A percentile compares a stretch with the other conserved stretches of the same genome.
Evolutionary conservation across 2,888 invertebrate genomes (phyloP).

Genomic region (Callyntrura sp.): DNA sequence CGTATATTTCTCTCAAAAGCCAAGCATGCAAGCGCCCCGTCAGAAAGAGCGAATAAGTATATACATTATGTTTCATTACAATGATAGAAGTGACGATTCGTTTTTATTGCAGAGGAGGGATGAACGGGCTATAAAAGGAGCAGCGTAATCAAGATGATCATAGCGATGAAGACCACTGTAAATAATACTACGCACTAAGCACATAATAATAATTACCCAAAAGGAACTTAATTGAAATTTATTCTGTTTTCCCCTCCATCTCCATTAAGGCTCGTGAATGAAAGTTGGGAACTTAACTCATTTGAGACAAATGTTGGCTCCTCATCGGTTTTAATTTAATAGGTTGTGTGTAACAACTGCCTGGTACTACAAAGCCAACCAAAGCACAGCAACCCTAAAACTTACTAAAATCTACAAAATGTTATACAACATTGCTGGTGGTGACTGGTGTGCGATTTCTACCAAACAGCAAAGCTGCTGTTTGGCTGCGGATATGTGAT

Average conservation of each 20-base stretch:
- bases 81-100: conserved; percentile 14
- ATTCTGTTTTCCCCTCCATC: conserved; percentile 33
- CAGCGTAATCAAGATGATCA: conserved; percentile 37
- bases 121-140: background rate
- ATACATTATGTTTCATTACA: conserved; percentile 7
- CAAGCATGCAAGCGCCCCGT: too few relatives aligned
- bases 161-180: conserved; percentile 1
- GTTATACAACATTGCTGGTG: background rate
- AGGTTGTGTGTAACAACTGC: too few relatives aligned
- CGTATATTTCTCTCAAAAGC: too few relatives aligned
- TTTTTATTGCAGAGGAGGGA: conserved; percentile 31
- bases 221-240: conserved; percentile 65
- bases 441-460: background rate
- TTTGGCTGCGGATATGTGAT: background rate
- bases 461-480: background rate
- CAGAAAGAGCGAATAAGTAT: too few relatives aligned
- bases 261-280: background rate
- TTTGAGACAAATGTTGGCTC: conserved; percentile 20
- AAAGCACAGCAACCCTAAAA: background rate
- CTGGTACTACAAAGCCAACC: background rate
- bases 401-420: background rate
- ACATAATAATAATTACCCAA: conserved; percentile 57
- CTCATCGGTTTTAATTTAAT: background rate
- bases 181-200: conserved; percentile 2
- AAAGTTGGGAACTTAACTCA: conserved; percentile 13